These are phyloP conservation scores for Magallana angulata DNA, from an alignment of 1,140 invertebrate genomes.

Conservation along the genomic window DNA sequence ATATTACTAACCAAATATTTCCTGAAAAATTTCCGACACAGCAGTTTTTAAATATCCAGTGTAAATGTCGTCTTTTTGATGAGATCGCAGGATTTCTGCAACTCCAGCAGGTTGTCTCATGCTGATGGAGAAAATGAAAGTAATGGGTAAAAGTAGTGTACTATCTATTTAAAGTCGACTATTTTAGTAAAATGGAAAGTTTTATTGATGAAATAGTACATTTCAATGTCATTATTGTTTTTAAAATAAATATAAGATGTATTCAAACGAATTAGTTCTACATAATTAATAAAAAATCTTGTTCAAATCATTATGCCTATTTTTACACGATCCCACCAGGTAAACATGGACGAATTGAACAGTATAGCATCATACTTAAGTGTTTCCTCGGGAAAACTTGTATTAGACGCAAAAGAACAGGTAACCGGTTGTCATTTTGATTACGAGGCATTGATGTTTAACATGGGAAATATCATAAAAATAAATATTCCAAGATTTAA, in stretches of 20 bases:
- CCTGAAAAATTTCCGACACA: slow-evolving; percentile 23
- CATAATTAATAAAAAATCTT: no score
- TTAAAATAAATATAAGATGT: no score
- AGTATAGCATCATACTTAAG: slow-evolving; percentile 56
- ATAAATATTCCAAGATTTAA: background rate
- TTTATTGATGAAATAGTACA: no score
- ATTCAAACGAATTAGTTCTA: no score
- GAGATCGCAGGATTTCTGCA: slow-evolving; percentile 13
- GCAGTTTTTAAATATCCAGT: background rate
- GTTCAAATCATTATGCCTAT: background rate
- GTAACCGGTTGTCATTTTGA: slow-evolving; percentile 3
- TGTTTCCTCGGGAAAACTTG: slow-evolving; percentile 57
- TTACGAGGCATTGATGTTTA: no score
- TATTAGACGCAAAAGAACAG: slow-evolving; percentile 57
- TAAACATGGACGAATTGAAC: slow-evolving; percentile 51
- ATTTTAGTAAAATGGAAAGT: no score
- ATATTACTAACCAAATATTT: slow-evolving; percentile 25
- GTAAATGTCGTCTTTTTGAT: slow-evolving; percentile 43
- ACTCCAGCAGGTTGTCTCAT: background rate
- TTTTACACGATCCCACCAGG: background rate
- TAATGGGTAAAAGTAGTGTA: background rate
- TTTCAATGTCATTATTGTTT: no score
- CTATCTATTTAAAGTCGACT: no score
- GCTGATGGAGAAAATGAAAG: background rate
- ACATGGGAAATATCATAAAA: no score